Percentiles rank a stretch among this genome's conserved stretches.
Conservation (phyloP, 2,113 vertebrate genomes). For the Toxotes jaculatrix region DNA sequence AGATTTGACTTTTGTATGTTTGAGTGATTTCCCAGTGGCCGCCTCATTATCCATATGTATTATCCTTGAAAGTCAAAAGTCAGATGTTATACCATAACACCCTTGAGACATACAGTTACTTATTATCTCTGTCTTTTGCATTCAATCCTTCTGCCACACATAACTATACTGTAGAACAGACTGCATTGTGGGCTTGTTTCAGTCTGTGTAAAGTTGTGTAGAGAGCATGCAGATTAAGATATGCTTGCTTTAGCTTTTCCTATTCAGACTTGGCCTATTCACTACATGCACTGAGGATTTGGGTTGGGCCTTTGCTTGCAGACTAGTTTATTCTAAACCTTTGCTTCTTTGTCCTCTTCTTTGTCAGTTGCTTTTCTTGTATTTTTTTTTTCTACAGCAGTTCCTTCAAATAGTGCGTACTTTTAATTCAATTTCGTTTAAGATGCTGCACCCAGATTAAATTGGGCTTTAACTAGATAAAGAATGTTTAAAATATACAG, state of each 20-base stretch:
- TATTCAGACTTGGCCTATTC: slow-evolving; percentile 11
- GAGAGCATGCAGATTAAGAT: slow-evolving; percentile 11
- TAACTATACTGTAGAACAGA: not conserved
- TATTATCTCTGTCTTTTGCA: not conserved
- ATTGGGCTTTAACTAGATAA: slow-evolving; percentile 25
- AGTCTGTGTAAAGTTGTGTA: not conserved
- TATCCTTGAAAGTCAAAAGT: not conserved
- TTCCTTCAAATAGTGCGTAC: not conserved
- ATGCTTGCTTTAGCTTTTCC: slow-evolving; percentile 8
- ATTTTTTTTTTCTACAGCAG: not conserved
- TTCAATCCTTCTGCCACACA: not conserved
- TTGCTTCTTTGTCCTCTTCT: slow-evolving; percentile 2
- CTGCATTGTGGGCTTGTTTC: not conserved
- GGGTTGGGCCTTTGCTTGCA: not conserved
- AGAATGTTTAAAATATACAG: slow-evolving; percentile 11
- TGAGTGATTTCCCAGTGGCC: not conserved
- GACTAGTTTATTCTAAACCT: slow-evolving; percentile 3
- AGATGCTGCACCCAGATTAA: slow-evolving; percentile 9
- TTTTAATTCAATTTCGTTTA: slow-evolving; percentile 11
- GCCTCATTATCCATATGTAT: not conserved
- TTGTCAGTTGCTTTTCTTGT: not conserved
- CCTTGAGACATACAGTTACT: not conserved
- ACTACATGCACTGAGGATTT: slow-evolving; percentile 1
- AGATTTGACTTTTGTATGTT: not conserved
- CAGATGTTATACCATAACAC: not conserved